phyloP scores from a whole-genome alignment of 1,140 invertebrate genomes.

The Pantala flavescens region DNA sequence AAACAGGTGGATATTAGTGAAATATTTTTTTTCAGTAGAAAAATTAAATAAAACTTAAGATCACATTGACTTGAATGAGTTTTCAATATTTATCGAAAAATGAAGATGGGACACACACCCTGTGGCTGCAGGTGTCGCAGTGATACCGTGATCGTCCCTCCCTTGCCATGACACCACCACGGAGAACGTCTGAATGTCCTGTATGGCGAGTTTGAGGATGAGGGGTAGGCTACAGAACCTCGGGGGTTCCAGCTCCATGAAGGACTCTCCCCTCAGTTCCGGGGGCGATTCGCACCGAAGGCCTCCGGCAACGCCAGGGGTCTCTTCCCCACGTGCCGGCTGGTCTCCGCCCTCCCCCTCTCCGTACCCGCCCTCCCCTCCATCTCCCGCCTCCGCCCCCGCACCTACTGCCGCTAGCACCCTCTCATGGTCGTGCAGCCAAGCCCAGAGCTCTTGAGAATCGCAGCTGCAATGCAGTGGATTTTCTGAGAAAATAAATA shows the following conservation, averaged over 20 bases:
- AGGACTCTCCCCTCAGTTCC: slow-evolving; percentile 59
- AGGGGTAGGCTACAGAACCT: slow-evolving; percentile 72
- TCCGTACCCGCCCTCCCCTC: slow-evolving; percentile 24
- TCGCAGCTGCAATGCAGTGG: slow-evolving; percentile 73
- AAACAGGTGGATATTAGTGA: no score
- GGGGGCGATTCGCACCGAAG: slow-evolving; percentile 68
- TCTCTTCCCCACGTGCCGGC: slow-evolving; percentile 19
- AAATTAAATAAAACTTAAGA: no score
- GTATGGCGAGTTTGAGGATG: slow-evolving; percentile 68
- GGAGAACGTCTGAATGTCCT: slow-evolving; percentile 80
- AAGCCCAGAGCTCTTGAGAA: slow-evolving; percentile 75
- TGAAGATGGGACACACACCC: not conserved
- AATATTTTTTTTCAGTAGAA: no score
- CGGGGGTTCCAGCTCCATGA: slow-evolving; percentile 63
- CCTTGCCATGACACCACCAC: slow-evolving; percentile 81
- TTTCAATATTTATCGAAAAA: no score
- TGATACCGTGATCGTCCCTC: slow-evolving; percentile 69
- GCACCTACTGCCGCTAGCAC: slow-evolving; percentile 32
- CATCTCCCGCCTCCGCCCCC: slow-evolving; percentile 34
- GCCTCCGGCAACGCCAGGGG: slow-evolving; percentile 27
- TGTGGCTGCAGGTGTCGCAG: not conserved
- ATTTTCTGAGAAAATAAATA: slow-evolving; percentile 53
- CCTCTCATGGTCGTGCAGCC: slow-evolving; percentile 75
- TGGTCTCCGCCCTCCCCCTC: slow-evolving; percentile 14
- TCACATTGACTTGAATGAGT: no score